Evolutionary conservation across 2,113 vertebrate genomes (phyloP).

Genomic region (western clawed frog (Xenopus tropicalis)): UCB_Xtro_10.0 CM004451.2:73343501-73344000

Average conservation of each 20-base stretch:
- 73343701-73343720: background rate
- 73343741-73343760: background rate
- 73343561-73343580: constrained; percentile 86
- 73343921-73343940: no score
- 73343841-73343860: constrained; percentile 23
- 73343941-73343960: no score
- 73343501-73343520: background rate
- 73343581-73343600: constrained; percentile 98
- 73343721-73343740: no score
- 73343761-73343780: background rate
- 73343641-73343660: constrained; percentile 98
- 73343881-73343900: background rate
- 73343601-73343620: constrained; percentile 95
- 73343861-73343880: constrained; percentile 31
- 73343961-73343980: no score
- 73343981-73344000: no score
- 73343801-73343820: constrained; percentile 1
- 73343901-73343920: no score
- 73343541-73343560: no score
- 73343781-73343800: background rate
- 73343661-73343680: constrained; percentile 59
- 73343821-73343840: constrained; percentile 17
- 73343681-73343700: no score
- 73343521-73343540: no score
- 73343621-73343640: constrained; percentile 98